phyloP scores from a whole-genome alignment of 1,140 invertebrate genomes.

The Trichonephila inaurata region DNA sequence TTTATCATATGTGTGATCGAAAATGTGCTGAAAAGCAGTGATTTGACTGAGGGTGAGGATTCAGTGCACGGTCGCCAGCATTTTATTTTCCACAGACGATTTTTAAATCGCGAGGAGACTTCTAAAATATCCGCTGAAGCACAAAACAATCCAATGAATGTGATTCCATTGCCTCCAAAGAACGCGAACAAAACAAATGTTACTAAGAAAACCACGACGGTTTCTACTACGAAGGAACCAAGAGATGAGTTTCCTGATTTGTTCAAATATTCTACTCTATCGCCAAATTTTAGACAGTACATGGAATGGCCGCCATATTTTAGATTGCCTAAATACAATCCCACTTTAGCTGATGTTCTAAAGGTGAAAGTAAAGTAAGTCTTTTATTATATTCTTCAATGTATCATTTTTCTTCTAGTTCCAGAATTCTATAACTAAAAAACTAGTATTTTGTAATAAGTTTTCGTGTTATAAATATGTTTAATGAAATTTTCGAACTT shows the following conservation, averaged over 20 bases:
- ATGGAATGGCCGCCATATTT: slow-evolving; percentile 65
- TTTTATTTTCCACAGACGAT: slow-evolving; percentile 62
- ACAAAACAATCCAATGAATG: slow-evolving; percentile 29
- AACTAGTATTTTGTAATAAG: too few relatives aligned
- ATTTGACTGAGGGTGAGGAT: background rate
- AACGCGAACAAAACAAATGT: background rate
- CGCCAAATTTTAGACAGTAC: slow-evolving; percentile 42
- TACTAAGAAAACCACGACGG: background rate
- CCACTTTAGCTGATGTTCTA: slow-evolving; percentile 46
- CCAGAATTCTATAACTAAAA: too few relatives aligned
- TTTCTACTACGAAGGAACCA: slow-evolving; percentile 42
- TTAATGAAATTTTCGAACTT: too few relatives aligned
- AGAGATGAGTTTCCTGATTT: slow-evolving; percentile 63
- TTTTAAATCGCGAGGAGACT: slow-evolving; percentile 64
- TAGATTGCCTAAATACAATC: slow-evolving; percentile 20
- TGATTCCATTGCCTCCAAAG: slow-evolving; percentile 43
- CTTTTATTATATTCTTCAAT: background rate
- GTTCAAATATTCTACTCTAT: slow-evolving; percentile 25
- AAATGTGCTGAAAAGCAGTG: slow-evolving; percentile 7
- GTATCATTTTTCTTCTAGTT: too few relatives aligned
- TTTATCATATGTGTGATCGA: slow-evolving; percentile 51
- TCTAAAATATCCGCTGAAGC: slow-evolving; percentile 66
- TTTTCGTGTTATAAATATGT: too few relatives aligned
- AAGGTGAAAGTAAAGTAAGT: slow-evolving; percentile 58
- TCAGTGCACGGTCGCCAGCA: slow-evolving; percentile 11